Evolutionary conservation across 2,113 vertebrate genomes (phyloP).

Genomic region (Nycticorax nycticorax): DNA sequence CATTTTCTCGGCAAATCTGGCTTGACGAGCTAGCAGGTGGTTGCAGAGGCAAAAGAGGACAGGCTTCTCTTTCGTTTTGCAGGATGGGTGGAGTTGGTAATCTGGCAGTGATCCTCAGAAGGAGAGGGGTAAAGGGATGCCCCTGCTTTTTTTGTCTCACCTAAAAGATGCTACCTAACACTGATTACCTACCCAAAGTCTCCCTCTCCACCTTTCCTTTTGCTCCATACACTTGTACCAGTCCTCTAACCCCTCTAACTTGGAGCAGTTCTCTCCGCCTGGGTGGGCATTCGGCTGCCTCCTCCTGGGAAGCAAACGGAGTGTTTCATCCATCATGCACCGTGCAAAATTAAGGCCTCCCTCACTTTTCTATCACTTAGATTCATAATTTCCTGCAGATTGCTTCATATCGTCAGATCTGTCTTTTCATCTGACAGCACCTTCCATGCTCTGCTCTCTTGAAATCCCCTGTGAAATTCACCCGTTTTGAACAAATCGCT

Average conservation of each 20-base stretch:
- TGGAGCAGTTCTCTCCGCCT: neutral
- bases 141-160: neutral
- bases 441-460: neutral
- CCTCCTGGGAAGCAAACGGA: neutral
- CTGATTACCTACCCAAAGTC: neutral
- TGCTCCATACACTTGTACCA: neutral
- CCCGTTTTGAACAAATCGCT: neutral
- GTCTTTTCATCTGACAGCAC: neutral
- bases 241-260: rapidly evolving
- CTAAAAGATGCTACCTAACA: neutral
- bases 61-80: neutral
- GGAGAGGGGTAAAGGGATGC: neutral
- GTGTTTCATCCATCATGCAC: neutral
- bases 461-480: neutral
- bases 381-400: neutral
- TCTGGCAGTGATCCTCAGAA: neutral
- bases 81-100: neutral
- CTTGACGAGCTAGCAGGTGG: neutral
- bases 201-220: neutral
- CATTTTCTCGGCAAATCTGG: neutral
- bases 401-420: neutral
- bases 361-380: neutral
- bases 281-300: neutral
- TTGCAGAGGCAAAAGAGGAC: neutral
- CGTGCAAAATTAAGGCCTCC: neutral